phyloP scores from a whole-genome alignment of 2,888 invertebrate species.

The Torymus auratus region DNA sequence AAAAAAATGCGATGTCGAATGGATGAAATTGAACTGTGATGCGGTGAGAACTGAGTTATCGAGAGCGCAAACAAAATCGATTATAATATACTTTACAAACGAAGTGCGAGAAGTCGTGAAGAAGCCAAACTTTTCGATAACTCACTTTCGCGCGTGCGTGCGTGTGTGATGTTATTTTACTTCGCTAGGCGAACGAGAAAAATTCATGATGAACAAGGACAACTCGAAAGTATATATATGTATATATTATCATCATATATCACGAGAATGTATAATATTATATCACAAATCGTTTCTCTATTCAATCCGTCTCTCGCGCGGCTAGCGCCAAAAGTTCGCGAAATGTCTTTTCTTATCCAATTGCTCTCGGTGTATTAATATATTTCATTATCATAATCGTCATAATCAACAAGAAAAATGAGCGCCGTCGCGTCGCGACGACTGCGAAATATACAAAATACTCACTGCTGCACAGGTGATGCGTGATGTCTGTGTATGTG shows the following conservation, averaged over 20 bases:
- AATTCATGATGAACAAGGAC: conserved; percentile 22
- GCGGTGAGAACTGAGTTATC: conserved; percentile 12
- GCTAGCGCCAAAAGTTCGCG: neutral
- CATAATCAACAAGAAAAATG: conserved; percentile 48
- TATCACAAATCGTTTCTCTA: conserved; percentile 17
- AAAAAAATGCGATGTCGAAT: conserved; percentile 6
- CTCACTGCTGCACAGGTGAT: conserved; percentile 16
- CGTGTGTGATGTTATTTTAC: neutral
- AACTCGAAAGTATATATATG: conserved; percentile 1
- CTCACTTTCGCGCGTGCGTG: neutral
- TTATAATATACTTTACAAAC: too few species aligned
- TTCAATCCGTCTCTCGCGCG: neutral
- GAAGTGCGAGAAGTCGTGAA: too few species aligned
- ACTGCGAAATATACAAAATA: conserved; percentile 30
- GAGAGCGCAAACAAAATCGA: neutral
- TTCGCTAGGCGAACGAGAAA: conserved; percentile 4
- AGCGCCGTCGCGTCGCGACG: conserved; percentile 20
- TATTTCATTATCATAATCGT: neutral
- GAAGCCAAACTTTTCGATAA: neutral
- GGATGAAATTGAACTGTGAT: neutral
- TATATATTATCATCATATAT: too few species aligned
- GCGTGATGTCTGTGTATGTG: too few species aligned
- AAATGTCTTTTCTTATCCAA: neutral
- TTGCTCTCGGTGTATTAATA: neutral
- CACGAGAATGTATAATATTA: neutral